phyloP scores from a whole-genome alignment of 1,140 invertebrate genomes.

The Drosophila tristis region DNA sequence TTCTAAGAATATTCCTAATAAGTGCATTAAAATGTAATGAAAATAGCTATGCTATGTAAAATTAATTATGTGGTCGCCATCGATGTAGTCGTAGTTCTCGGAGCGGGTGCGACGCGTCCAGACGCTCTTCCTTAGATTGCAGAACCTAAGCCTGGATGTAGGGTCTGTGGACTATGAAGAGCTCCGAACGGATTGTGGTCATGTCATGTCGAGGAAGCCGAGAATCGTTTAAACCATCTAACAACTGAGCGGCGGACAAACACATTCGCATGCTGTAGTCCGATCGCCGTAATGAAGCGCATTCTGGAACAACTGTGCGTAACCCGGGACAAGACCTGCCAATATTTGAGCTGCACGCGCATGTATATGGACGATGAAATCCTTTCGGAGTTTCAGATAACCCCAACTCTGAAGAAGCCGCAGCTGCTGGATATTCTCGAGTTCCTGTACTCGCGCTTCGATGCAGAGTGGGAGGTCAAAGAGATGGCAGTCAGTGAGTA shows the following conservation, averaged over 20 bases:
- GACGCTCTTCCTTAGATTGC: slow-evolving; percentile 58
- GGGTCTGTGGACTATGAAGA: too few species aligned
- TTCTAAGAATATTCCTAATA: too few species aligned
- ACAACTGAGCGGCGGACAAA: neutral
- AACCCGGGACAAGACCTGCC: slow-evolving; percentile 9
- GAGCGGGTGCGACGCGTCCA: slow-evolving; percentile 73
- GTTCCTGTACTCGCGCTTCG: slow-evolving; percentile 12
- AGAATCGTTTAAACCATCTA: slow-evolving; percentile 2
- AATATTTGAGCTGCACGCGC: slow-evolving; percentile 14
- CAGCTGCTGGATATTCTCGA: slow-evolving; percentile 25
- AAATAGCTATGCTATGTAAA: too few species aligned
- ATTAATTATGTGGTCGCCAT: too few species aligned
- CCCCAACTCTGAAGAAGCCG: neutral
- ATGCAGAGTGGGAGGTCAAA: too few species aligned
- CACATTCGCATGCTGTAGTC: neutral
- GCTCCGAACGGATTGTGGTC: too few species aligned
- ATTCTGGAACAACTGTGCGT: slow-evolving; percentile 2
- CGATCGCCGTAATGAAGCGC: neutral
- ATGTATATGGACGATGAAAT: slow-evolving; percentile 31
- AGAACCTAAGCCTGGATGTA: too few species aligned
- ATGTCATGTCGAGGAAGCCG: too few species aligned
- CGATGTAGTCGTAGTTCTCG: slow-evolving; percentile 41
- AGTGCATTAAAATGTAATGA: too few species aligned
- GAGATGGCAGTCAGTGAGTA: neutral
- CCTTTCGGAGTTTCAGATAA: slow-evolving; percentile 5